Percentiles rank a stretch among this genome's conserved stretches.
Evolutionary conservation across 1,140 invertebrate species (phyloP).

Genomic region (Anagrus nilaparvatae): DNA sequence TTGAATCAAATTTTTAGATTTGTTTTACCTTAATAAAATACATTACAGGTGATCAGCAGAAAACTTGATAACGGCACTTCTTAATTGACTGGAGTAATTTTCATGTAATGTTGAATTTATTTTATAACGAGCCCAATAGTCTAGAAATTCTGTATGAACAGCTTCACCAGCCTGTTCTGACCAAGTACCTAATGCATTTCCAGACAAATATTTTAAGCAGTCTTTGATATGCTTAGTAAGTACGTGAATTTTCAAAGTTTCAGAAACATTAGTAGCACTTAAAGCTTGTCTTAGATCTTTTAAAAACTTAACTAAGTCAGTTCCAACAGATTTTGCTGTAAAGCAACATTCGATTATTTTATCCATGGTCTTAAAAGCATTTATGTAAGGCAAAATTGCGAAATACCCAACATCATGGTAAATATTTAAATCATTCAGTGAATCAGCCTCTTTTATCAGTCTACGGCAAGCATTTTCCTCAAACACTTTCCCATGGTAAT

Average conservation of each 20-base stretch:
- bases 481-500: constrained; percentile 11
- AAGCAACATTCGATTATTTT: background rate
- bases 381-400: background rate
- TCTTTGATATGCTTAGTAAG: background rate
- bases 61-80: no score
- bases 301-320: background rate
- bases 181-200: constrained; percentile 5
- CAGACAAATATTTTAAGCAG: background rate
- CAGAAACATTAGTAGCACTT: background rate
- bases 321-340: background rate
- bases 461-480: constrained; percentile 15
- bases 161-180: constrained; percentile 8
- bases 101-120: background rate
- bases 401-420: background rate
- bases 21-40: no score
- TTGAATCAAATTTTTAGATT: no score
- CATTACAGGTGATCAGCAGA: no score
- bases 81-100: no score
- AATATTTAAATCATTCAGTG: constrained; percentile 3
- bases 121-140: constrained; percentile 1
- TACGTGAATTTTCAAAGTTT: constrained; percentile 7
- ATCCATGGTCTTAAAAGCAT: constrained; percentile 3
- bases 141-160: constrained; percentile 4
- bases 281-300: background rate
- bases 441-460: constrained; percentile 9